Evolutionary conservation across 2,888 invertebrate species (phyloP).

Genomic region (Rhagonycha fulva): DNA sequence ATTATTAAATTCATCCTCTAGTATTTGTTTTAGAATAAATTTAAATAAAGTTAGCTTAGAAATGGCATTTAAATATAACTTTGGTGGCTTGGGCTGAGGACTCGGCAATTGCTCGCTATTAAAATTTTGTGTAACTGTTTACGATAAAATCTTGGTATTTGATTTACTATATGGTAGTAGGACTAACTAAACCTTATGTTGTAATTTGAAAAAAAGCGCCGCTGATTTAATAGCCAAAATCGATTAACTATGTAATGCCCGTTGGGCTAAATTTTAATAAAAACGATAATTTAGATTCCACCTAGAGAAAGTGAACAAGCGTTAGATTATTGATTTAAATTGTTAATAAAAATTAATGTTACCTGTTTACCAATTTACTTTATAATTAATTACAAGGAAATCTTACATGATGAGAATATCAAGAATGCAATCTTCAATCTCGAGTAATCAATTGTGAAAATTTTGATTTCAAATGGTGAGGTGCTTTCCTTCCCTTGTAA

Average conservation of each 20-base stretch:
- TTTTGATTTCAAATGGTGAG: background rate
- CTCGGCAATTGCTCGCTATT: slow-evolving; percentile 6
- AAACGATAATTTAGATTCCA: background rate
- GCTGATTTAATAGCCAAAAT: background rate
- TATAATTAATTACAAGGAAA: background rate
- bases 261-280: background rate
- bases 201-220: background rate
- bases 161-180: slow-evolving; percentile 10
- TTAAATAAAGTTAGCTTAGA: slow-evolving; percentile 31
- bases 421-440: background rate
- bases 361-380: background rate
- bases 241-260: background rate
- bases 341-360: background rate
- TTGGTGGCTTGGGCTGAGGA: slow-evolving; percentile 1
- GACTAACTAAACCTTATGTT: background rate
- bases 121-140: slow-evolving; percentile 5
- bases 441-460: background rate
- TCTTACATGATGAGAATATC: background rate
- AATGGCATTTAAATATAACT: slow-evolving; percentile 1
- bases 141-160: slow-evolving; percentile 9
- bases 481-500: background rate
- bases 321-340: background rate
- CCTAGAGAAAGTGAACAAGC: background rate
- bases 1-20: slow-evolving; percentile 38
- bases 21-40: slow-evolving; percentile 39